Conservation (phyloP, 2,797 vertebrate genomes). For the Falco rusticolus region DNA sequence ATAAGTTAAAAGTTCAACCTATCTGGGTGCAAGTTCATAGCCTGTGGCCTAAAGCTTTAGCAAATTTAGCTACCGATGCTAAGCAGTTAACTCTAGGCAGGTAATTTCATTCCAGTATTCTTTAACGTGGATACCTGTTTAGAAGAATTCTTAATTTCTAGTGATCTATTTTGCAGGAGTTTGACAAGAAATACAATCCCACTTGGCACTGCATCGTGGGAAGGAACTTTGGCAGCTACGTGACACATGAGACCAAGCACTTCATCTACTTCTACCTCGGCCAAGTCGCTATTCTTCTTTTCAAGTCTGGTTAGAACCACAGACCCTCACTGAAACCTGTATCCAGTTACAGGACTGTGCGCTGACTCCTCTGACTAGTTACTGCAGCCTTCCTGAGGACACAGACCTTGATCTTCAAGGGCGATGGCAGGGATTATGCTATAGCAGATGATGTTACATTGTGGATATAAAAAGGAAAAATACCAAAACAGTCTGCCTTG, state of each 20-base stretch:
- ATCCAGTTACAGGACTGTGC: conserved; percentile 72
- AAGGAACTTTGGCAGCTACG: conserved; percentile 96
- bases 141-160: conserved; percentile 5
- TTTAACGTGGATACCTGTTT: background rate
- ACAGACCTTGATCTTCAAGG: conserved; percentile 78
- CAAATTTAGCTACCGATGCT: no score
- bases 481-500: conserved; percentile 82
- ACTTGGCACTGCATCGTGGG: conserved; percentile 99
- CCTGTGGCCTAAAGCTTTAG: no score
- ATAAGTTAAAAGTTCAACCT: no score
- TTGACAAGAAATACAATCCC: conserved; percentile 98
- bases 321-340: conserved; percentile 62
- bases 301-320: conserved; percentile 89
- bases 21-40: no score
- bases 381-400: conserved; percentile 76
- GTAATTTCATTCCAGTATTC: no score
- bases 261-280: conserved; percentile 99
- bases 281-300: conserved; percentile 97
- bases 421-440: conserved; percentile 86
- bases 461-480: conserved; percentile 78
- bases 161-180: conserved; percentile 83
- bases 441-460: conserved; percentile 77
- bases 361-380: conserved; percentile 81
- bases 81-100: no score
- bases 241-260: conserved; percentile 97